Percentiles rank a stretch among this genome's conserved stretches.
phyloP scores from a whole-genome alignment of 2,113 vertebrate genomes.

The Myiozetetes cayanensis region DNA sequence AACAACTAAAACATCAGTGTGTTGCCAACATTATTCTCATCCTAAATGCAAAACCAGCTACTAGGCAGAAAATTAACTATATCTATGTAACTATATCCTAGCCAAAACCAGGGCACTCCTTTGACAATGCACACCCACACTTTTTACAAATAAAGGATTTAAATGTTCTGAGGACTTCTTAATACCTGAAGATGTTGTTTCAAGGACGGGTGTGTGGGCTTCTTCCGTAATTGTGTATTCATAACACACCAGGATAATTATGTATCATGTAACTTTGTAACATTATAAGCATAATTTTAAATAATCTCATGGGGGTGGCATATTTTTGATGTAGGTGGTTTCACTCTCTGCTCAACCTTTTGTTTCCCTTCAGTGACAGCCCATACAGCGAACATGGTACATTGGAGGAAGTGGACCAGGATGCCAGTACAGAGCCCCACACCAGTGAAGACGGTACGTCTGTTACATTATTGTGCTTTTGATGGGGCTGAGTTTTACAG shows the following conservation, averaged over 20 bases:
- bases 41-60: neutral
- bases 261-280: neutral
- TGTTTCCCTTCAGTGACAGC: conserved; percentile 83
- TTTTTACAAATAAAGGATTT: neutral
- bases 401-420: conserved; percentile 92
- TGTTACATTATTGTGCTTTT: neutral
- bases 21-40: neutral
- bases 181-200: neutral
- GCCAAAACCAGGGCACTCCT: neutral
- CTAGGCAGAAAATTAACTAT: neutral
- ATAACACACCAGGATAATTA: neutral
- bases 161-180: neutral
- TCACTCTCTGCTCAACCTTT: neutral
- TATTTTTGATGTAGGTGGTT: neutral
- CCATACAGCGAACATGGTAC: conserved; percentile 94
- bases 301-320: neutral
- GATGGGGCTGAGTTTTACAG: neutral
- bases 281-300: neutral
- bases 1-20: neutral
- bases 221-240: neutral
- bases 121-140: neutral
- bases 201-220: neutral
- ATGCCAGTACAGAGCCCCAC: conserved; percentile 89
- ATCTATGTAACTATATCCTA: neutral
- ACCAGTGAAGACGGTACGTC: conserved; percentile 95